Evolutionary conservation across 2,888 invertebrate species (phyloP).

Genomic region (Flexamia atlantica): DNA sequence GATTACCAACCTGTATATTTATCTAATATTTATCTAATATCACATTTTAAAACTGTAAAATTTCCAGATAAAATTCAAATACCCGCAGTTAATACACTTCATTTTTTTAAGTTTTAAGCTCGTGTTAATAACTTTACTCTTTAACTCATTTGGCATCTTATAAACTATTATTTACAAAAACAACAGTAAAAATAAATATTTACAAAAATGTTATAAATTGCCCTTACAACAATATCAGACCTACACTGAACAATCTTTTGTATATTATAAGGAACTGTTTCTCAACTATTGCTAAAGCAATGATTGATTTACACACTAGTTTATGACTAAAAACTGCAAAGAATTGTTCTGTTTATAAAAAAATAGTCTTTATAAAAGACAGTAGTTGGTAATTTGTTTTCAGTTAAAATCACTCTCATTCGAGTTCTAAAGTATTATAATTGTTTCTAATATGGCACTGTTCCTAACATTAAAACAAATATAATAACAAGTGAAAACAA

Average conservation of each 20-base stretch:
- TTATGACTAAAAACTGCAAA: constrained; percentile 8
- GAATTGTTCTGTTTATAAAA: constrained; percentile 25
- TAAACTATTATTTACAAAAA: constrained; percentile 3
- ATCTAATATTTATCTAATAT: constrained; percentile 26
- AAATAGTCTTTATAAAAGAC: constrained; percentile 55
- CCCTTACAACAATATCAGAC: constrained; percentile 48
- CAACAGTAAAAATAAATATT: not conserved
- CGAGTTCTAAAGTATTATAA: not conserved
- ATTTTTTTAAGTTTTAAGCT: not conserved
- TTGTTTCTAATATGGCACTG: constrained; percentile 49
- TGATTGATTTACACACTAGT: constrained; percentile 28
- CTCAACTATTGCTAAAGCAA: constrained; percentile 3
- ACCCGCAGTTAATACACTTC: constrained; percentile 14
- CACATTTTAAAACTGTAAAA: constrained; percentile 42
- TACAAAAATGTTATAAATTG: constrained; percentile 24
- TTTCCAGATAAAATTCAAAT: not conserved
- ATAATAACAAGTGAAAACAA: constrained; percentile 35
- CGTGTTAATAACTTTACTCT: not conserved
- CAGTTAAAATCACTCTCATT: not conserved
- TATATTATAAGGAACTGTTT: constrained; percentile 40
- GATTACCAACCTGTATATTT: not conserved
- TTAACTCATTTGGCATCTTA: not conserved
- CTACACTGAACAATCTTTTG: constrained; percentile 15
- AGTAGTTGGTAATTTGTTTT: constrained; percentile 22
- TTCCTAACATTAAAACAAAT: not conserved